Evolutionary conservation across 2,797 vertebrate species (phyloP).

Genomic region (Danio albolineatus): DNA sequence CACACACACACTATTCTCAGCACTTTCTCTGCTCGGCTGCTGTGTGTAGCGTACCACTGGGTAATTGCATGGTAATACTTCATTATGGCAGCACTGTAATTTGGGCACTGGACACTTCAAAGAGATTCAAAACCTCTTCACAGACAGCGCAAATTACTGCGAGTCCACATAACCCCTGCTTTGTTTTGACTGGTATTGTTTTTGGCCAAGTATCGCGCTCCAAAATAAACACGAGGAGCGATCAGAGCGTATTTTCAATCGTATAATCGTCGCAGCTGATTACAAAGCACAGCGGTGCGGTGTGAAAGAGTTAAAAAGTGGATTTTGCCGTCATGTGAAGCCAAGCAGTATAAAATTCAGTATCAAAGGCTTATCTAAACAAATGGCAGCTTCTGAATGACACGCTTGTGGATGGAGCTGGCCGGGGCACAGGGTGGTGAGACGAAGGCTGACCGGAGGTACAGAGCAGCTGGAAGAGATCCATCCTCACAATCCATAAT

Average conservation of each 20-base stretch:
- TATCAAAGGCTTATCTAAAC: constrained; percentile 57
- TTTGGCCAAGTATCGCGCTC: constrained; percentile 69
- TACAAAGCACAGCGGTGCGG: constrained; percentile 77
- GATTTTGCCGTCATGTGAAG: constrained; percentile 45
- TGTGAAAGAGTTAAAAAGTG: constrained; percentile 57
- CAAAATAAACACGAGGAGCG: constrained; percentile 81
- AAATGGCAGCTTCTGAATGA: constrained; percentile 45
- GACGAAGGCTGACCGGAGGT: constrained; percentile 20
- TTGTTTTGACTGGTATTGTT: constrained; percentile 74
- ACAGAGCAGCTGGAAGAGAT: constrained; percentile 35
- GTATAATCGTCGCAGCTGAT: constrained; percentile 92
- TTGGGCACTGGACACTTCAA: constrained; percentile 80
- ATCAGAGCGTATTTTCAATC: constrained; percentile 76
- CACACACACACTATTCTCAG: constrained; percentile 62
- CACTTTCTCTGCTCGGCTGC: constrained; percentile 62
- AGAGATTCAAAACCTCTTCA: constrained; percentile 72
- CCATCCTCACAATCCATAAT: constrained; percentile 56
- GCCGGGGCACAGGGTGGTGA: constrained; percentile 17
- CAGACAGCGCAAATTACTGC: constrained; percentile 74
- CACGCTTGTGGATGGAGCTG: constrained; percentile 10
- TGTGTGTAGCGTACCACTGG: constrained; percentile 54
- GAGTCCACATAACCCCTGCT: constrained; percentile 73
- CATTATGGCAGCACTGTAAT: constrained; percentile 82
- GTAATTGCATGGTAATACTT: constrained; percentile 80
- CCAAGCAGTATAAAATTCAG: constrained; percentile 54